Base-by-base conservation (phyloP, 2,797 vertebrate species). In the Artibeus lituratus region DNA sequence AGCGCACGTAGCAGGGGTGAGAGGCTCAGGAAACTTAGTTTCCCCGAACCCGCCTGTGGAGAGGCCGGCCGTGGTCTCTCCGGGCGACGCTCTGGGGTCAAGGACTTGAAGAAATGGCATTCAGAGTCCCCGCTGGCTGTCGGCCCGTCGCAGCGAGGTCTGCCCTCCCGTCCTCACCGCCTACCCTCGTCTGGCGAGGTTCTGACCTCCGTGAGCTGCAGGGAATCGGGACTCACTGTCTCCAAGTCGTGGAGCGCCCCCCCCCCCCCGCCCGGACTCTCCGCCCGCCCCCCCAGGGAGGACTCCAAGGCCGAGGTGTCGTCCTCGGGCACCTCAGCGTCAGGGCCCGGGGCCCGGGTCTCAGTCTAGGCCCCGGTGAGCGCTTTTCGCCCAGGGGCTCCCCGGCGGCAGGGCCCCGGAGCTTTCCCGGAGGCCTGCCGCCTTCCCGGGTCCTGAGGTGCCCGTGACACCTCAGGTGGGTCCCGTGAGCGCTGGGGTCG, bases 21-120 rank as follows among this genome's bases (percentile, higher is more conserved):
- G 87, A 35, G 24, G 42, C 49, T 74, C 86, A 29, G 21, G 74
- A 90, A 96, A 96, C 85, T 77, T 55, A 44, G 42, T 81, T 88
- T 77, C 44, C 82, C 80, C 62, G 42, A 70, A 42, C 29, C 53
- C 21, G 94, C 57, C 59, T 18, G 81, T 35, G 18, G 65, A 88
- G 57, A 35, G 81, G 83, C 32, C 10, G 5, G 26, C 2, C 19
- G 0, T 29, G 32, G 44, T 83, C 81, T 83, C 81, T 47, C 18
- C 19, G 51, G 77, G 53, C 35, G 42, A 84, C 55, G 35, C 62
- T 21, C 44, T n/a, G 39, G 87, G 81, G 74, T 87, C 85, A 77
- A 91, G 44, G 74, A 49, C 53, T 22, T 44, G 84, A 77, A 82
- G 81, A 90, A 55, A 19, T 9, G 69, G n/a, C 21, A 24, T 93